These are phyloP conservation scores for Odontocolon sp. DNA, from an alignment of 2,888 invertebrate species.

Conservation along the genomic window DNA sequence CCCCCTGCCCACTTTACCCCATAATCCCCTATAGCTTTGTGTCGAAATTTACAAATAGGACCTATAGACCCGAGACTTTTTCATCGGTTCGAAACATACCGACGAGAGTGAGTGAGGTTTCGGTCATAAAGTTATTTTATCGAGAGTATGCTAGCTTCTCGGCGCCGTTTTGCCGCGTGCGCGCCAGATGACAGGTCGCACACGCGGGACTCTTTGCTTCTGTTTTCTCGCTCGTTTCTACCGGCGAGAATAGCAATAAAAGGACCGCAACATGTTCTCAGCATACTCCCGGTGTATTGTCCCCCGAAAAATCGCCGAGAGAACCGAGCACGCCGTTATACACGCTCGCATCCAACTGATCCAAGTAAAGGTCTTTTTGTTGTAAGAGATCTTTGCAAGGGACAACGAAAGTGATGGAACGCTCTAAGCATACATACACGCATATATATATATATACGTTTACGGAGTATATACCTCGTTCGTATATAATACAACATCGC, in stretches of 20 bases:
- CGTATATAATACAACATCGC: slow-evolving; percentile 30
- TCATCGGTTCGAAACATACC: slow-evolving; percentile 4
- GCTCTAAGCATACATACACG: too few species aligned
- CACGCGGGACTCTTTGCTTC: slow-evolving; percentile 55
- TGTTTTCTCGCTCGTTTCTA: slow-evolving; percentile 7
- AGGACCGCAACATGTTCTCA: slow-evolving; percentile 49
- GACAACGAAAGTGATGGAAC: slow-evolving; percentile 26
- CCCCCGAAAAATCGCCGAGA: slow-evolving; percentile 22
- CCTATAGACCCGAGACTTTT: background rate
- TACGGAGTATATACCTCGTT: slow-evolving; percentile 10
- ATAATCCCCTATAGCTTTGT: too few species aligned
- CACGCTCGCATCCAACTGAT: background rate
- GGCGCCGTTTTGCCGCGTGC: slow-evolving; percentile 57
- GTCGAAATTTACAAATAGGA: too few species aligned
- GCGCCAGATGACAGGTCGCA: slow-evolving; percentile 64
- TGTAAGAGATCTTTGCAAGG: background rate
- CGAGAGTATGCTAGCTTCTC: slow-evolving; percentile 30
- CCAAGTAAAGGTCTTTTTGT: background rate
- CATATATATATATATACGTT: background rate
- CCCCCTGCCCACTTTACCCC: too few species aligned
- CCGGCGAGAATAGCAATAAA: slow-evolving; percentile 34
- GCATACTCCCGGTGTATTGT: slow-evolving; percentile 28
- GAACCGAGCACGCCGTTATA: background rate
- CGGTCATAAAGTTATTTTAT: slow-evolving; percentile 52
- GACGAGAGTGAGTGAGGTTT: slow-evolving; percentile 11